Evolutionary conservation across 30 jellyfish, hydroid and myxozoan species (phyloP).

Genomic region (Phacellophora camtschatica): DNA sequence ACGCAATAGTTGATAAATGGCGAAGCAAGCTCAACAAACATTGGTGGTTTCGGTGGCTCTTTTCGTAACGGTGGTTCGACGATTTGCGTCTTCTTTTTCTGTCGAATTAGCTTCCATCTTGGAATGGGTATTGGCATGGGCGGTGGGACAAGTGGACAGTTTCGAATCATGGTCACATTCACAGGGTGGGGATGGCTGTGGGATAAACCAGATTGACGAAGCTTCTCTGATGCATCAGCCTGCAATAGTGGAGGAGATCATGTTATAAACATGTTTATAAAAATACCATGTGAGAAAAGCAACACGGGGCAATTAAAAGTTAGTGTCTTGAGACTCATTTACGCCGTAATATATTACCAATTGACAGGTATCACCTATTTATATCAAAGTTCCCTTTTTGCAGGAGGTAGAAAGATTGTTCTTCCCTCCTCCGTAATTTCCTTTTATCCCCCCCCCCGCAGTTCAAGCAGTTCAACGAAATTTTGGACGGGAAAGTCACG

Average conservation of each 20-base stretch:
- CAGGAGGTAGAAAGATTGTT: no score
- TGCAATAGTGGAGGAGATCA: not conserved
- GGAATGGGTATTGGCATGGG: slow-evolving; percentile 89
- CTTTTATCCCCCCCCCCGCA: no score
- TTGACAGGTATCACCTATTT: no score
- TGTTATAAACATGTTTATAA: not conserved
- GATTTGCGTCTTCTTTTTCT: slow-evolving; percentile 79
- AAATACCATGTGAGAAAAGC: not conserved
- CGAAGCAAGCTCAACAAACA: slow-evolving; percentile 79
- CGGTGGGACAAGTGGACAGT: slow-evolving; percentile 93
- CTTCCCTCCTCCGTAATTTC: no score
- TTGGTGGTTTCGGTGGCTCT: slow-evolving; percentile 82
- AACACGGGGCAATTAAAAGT: no score
- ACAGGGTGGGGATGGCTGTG: slow-evolving; percentile 86
- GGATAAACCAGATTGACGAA: slow-evolving; percentile 73
- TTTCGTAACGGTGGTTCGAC: slow-evolving; percentile 56
- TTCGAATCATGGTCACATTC: slow-evolving; percentile 60
- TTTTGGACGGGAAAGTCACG: no score
- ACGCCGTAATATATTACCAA: no score
- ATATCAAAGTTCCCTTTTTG: no score
- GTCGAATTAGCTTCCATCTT: slow-evolving; percentile 88
- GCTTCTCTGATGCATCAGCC: slow-evolving; percentile 88
- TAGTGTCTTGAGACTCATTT: no score
- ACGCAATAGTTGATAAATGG: slow-evolving; percentile 74
- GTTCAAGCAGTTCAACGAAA: no score